A percentile compares a stretch with the other conserved stretches of the same genome.
phyloP scores from a whole-genome alignment of 2,888 invertebrate genomes.

The Eupithecia centaureata region DNA sequence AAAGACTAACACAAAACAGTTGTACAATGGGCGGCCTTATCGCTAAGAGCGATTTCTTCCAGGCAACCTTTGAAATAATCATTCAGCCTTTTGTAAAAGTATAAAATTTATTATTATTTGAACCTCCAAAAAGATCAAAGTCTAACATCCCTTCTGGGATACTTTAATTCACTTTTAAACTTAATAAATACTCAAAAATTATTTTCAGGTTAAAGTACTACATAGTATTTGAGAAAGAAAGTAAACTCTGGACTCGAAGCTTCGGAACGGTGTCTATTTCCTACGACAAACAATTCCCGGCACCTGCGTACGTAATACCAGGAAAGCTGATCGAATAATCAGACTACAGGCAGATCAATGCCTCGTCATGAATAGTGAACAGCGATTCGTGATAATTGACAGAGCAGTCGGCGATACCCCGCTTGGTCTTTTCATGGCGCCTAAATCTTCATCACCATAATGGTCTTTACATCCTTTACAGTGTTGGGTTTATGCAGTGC shows the following conservation, averaged over 20 bases:
- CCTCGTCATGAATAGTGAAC: slow-evolving; percentile 26
- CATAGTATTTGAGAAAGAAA: not conserved
- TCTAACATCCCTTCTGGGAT: not conserved
- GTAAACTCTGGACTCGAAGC: not conserved
- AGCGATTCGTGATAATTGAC: slow-evolving; percentile 1
- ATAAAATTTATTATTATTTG: no score
- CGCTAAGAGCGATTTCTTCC: no score
- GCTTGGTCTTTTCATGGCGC: not conserved
- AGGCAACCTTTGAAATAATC: no score
- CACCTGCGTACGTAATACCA: not conserved
- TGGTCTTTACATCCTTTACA: not conserved
- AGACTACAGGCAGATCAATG: slow-evolving; percentile 19
- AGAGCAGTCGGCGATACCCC: not conserved
- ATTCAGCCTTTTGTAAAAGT: no score
- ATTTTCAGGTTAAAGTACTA: not conserved
- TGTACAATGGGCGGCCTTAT: no score
- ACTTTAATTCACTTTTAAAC: not conserved
- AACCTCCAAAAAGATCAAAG: not conserved
- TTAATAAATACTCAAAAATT: not conserved
- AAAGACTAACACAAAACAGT: no score
- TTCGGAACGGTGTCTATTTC: not conserved
- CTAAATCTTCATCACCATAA: not conserved
- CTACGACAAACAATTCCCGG: not conserved
- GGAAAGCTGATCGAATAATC: slow-evolving; percentile 28
- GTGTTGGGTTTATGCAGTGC: no score